A percentile compares a stretch with the other conserved stretches of the same genome.
Evolutionary conservation across 2,888 invertebrate genomes (phyloP).

Genomic region (Sphaeridia pumilis): DNA sequence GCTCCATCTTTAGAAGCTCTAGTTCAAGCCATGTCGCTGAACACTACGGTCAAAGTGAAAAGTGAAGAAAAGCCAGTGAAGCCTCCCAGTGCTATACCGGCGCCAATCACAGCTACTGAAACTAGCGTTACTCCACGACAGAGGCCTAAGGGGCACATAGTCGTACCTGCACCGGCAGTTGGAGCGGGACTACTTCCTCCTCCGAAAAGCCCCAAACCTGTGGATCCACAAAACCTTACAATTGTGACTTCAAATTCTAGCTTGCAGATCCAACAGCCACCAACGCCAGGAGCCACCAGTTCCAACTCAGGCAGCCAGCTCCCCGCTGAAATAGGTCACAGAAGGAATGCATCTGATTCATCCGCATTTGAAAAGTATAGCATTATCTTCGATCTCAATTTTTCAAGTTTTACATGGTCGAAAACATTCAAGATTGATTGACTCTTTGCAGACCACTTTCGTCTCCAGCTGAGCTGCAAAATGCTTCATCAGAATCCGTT

Average conservation of each 20-base stretch:
- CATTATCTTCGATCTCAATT: not conserved
- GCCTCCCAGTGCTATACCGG: constrained; percentile 17
- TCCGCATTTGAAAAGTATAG: constrained; percentile 66
- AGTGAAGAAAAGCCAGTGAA: constrained; percentile 16
- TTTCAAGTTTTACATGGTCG: not conserved
- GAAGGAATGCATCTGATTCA: constrained; percentile 73
- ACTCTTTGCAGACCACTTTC: not conserved
- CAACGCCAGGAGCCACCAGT: not conserved
- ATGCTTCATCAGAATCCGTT: constrained; percentile 53
- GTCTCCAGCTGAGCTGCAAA: constrained; percentile 44
- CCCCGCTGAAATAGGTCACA: constrained; percentile 43
- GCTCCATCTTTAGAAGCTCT: constrained; percentile 22
- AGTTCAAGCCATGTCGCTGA: constrained; percentile 47
- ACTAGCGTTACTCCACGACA: constrained; percentile 74
- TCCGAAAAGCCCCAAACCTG: constrained; percentile 28
- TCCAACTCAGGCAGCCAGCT: constrained; percentile 12
- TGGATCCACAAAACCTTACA: constrained; percentile 14
- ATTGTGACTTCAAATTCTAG: not conserved
- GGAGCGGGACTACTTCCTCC: constrained; percentile 22
- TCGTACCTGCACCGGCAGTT: constrained; percentile 21
- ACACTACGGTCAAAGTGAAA: constrained; percentile 19
- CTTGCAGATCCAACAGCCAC: not conserved
- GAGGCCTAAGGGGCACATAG: constrained; percentile 55
- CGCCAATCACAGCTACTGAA: constrained; percentile 45
- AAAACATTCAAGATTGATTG: not conserved